phyloP scores from a whole-genome alignment of 1,140 invertebrate species.

The Dendrolimus kikuchii region DNA sequence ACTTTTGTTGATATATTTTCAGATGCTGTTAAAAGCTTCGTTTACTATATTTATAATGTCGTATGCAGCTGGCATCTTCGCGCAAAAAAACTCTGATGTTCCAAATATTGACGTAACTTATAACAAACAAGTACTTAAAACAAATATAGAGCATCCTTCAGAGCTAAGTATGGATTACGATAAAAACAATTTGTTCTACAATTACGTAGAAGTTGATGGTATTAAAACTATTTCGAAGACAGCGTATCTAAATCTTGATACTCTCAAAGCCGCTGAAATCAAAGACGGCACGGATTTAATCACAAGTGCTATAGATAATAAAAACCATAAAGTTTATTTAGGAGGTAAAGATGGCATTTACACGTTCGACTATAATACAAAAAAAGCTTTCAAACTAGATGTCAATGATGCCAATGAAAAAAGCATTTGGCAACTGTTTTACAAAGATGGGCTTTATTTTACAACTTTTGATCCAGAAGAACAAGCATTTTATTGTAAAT shows the following conservation, averaged over 20 bases:
- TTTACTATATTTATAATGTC: background rate
- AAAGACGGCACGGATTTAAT: background rate
- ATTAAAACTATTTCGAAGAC: slow-evolving; percentile 2
- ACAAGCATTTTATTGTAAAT: background rate
- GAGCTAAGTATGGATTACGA: slow-evolving; percentile 4
- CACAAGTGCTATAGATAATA: slow-evolving; percentile 3
- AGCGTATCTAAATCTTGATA: slow-evolving; percentile 1
- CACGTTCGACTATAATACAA: slow-evolving; percentile 2
- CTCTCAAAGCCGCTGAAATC: slow-evolving; percentile 3
- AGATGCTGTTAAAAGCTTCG: too few species aligned
- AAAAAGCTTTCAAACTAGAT: background rate
- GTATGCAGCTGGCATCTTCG: background rate
- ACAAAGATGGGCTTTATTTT: slow-evolving; percentile 2
- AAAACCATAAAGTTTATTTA: slow-evolving; percentile 1
- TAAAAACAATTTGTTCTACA: slow-evolving; percentile 6
- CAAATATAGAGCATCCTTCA: slow-evolving; percentile 1
- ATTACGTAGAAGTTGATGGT: background rate
- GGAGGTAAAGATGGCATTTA: slow-evolving; percentile 8
- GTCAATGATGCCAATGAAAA: background rate
- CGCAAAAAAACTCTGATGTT: background rate
- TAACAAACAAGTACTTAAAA: slow-evolving; percentile 3
- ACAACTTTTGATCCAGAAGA: slow-evolving; percentile 6
- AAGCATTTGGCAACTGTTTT: slow-evolving; percentile 10
- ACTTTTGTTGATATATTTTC: too few species aligned
- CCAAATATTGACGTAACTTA: background rate